Base-by-base conservation (phyloP, 2,797 vertebrate species). In the Halcyon smyrnensis region DNA sequence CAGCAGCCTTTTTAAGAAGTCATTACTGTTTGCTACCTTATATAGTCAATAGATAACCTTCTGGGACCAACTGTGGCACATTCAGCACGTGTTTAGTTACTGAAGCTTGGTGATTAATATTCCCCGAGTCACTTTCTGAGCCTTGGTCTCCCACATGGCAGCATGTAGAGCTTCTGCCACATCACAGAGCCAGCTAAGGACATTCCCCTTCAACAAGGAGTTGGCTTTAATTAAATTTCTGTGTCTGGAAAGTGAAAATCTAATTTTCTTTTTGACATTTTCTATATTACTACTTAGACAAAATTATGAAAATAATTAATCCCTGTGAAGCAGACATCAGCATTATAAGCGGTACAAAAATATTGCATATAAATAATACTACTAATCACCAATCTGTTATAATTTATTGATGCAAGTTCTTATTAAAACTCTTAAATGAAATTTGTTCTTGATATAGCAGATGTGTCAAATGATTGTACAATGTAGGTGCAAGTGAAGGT, bases 271-370 rank as follows among this genome's bases (percentile, higher is more conserved):
- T 97, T 91, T 97, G 95, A 93, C 94, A 91, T 97, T 96, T 96
- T 97, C 94, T 96, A 64, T 87, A 95, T 97, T 95, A 95, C 57
- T 93, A 53, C 78, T 96, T 95, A 93, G 94, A 93, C 68, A 92
- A 91, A 97, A 89, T 93, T 97, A 95, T 96, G 90, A 88, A 97
- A 97, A 97, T 97, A 97, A 96, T 97, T 95, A 96, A 97, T 97
- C 96, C 93, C 96, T 73, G 23, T 93, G 87, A 97, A 97, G 90
- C 67, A 95, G 91, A 70, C 78, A 95, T 94, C 89, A 67, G 87
- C 79, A 95, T 94, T 96, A 90, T 90, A 94, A 89, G 76, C 62
- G 59, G 43, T 92, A 68, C 71, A 84, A 95, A 97, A 97, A 93
- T 97, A 88, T 95, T 96, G 82, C 70, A 64, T 93, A 95, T 96